These are phyloP conservation scores for Hetaerina americana DNA, from an alignment of 1,140 invertebrate species.

Conservation along the genomic window DNA sequence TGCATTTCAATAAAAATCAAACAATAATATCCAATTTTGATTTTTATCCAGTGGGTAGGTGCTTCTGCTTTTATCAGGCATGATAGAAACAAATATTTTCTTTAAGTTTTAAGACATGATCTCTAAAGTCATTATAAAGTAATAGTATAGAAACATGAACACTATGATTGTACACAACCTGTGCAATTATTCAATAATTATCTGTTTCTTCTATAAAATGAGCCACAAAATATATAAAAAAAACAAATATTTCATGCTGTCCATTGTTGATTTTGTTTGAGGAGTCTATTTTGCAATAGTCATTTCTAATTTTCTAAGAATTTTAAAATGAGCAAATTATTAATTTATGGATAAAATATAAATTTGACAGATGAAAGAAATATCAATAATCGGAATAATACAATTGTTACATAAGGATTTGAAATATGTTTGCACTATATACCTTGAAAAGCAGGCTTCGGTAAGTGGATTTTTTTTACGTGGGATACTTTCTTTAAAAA, in stretches of 20 bases:
- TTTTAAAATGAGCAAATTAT: not conserved
- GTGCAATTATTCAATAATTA: not conserved
- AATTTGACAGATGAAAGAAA: not conserved
- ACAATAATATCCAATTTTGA: not conserved
- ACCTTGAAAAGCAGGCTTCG: not conserved
- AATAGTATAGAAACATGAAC: not conserved
- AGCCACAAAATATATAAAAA: not conserved
- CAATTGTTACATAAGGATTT: not conserved
- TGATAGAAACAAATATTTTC: not conserved
- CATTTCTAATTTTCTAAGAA: slow-evolving; percentile 1
- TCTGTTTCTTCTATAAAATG: not conserved
- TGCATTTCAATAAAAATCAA: not conserved
- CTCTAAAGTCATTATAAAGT: not conserved
- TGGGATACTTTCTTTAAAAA: not conserved
- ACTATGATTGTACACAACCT: not conserved
- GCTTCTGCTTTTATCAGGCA: not conserved
- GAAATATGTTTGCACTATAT: not conserved
- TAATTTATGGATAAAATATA: not conserved
- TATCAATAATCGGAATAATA: not conserved
- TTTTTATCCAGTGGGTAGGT: not conserved
- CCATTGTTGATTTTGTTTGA: not conserved
- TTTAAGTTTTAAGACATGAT: not conserved
- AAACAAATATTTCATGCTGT: not conserved
- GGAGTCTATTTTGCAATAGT: not conserved
- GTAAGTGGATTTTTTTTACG: not conserved